Evolutionary conservation across 2,113 vertebrate genomes (phyloP), one percentile per base, ranked within the genome.

Genomic region (Elephas maximus): DNA sequence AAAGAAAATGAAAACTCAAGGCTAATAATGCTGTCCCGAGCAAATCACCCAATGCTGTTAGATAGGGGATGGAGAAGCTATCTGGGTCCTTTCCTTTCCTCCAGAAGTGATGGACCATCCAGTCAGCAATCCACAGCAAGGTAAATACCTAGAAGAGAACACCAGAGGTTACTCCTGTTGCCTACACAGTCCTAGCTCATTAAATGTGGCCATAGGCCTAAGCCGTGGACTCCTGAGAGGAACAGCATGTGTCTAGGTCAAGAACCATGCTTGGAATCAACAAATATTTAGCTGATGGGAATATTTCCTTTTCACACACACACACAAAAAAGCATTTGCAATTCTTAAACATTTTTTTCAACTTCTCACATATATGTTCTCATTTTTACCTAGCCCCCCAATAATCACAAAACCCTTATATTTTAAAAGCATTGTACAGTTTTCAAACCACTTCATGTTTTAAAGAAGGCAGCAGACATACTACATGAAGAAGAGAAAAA

Each of bases 71-170:
- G 97, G 99, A 99, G 96, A 99, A 99, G 63, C 99, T 99, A 97
- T 99, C 99, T 0, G 99, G 99, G 97, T 99, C 99, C 98, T 99
- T 99, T 87, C 99, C 99, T 79, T 99, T 99, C 77, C 99, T 99
- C 99, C 99, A 99, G 99, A 99, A 99, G 93, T 99, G 99, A 78
- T 99, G 99, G 23, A 99, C 99, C 99, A 99, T 99, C 99, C 99
- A 99, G 98, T 99, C 99, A 21, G 99, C 99, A 63, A 99, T 99
- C 95, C 99, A 99, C 95, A 99, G 94, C 97, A 99, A 96, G 94
- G 99, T 98, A 82, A 99, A 99, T 73, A 99, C 99, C 99, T 99
- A 86, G 21, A 95, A 97, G 37, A 97, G 10, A 91, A 93, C 90
- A 82, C 0, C 98, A 96, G 78, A 76, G 4, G 20, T 96, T 41